phyloP scores from a whole-genome alignment of 2,797 vertebrate genomes.

The Brachyrhaphis roseni region DNA sequence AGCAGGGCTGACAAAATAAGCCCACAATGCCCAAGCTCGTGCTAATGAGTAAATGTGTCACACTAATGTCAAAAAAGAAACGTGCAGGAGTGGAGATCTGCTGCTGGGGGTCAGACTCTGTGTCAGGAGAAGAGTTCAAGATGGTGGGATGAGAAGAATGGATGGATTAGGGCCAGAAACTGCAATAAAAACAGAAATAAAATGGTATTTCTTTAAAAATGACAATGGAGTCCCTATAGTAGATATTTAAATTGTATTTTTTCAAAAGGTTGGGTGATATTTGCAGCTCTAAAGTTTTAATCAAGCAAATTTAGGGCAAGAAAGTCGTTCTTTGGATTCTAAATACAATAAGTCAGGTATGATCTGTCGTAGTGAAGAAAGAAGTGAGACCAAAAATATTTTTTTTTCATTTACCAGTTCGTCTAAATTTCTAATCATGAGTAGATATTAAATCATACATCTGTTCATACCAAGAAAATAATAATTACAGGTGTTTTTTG shows the following conservation, averaged over 20 bases:
- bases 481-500: not conserved
- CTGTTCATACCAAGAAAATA: not conserved
- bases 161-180: not conserved
- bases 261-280: not conserved
- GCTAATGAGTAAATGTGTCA: slow-evolving; percentile 11
- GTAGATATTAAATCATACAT: not conserved
- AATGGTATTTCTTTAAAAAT: not conserved
- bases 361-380: not conserved
- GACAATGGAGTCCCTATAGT: not conserved
- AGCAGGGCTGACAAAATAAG: slow-evolving; percentile 2
- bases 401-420: not conserved
- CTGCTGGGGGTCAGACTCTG: not conserved
- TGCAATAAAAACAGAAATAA: not conserved
- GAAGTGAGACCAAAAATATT: not conserved
- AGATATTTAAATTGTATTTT: not conserved
- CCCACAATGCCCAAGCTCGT: not conserved
- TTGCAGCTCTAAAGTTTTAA: not conserved
- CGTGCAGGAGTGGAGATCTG: not conserved
- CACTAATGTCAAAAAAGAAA: not conserved
- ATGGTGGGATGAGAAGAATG: not conserved
- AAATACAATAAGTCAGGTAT: not conserved
- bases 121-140: not conserved
- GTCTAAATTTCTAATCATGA: not conserved
- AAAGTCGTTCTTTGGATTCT: not conserved
- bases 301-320: not conserved